phyloP scores from a whole-genome alignment of 2,113 vertebrate species.

The Nycticebus coucang region DNA sequence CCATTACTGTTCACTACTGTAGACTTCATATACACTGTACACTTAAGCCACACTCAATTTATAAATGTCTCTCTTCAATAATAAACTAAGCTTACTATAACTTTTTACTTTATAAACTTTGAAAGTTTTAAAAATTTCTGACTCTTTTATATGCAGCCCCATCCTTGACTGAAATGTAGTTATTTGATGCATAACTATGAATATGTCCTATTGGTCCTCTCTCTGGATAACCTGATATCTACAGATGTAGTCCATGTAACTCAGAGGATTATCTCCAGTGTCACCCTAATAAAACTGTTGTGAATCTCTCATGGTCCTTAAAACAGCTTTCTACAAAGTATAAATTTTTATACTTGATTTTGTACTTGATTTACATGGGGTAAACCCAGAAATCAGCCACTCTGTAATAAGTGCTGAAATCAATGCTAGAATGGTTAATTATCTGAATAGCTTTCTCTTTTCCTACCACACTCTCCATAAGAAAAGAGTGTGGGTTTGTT shows the following conservation, averaged over 20 bases:
- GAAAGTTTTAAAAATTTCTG: background rate
- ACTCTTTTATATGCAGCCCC: background rate
- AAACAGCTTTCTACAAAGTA: constrained; percentile 31
- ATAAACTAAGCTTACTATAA: background rate
- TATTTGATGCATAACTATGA: background rate
- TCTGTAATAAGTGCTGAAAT: background rate
- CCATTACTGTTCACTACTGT: no score
- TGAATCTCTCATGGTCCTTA: background rate
- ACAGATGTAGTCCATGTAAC: background rate
- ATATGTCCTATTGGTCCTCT: background rate
- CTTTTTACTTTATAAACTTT: background rate
- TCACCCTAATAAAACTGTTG: background rate
- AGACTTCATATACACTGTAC: no score
- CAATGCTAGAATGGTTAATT: background rate
- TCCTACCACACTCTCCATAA: background rate
- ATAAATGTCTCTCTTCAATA: no score
- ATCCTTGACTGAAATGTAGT: background rate
- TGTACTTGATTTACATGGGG: background rate
- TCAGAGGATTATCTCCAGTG: background rate
- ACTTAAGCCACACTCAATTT: no score
- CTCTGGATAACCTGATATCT: background rate
- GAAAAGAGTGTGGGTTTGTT: background rate
- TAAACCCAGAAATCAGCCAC: background rate
- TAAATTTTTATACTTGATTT: background rate
- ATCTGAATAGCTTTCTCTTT: background rate